These are phyloP conservation scores for Meriones unguiculatus DNA, from an alignment of 2,113 vertebrate species.

Conservation along the genomic window DNA sequence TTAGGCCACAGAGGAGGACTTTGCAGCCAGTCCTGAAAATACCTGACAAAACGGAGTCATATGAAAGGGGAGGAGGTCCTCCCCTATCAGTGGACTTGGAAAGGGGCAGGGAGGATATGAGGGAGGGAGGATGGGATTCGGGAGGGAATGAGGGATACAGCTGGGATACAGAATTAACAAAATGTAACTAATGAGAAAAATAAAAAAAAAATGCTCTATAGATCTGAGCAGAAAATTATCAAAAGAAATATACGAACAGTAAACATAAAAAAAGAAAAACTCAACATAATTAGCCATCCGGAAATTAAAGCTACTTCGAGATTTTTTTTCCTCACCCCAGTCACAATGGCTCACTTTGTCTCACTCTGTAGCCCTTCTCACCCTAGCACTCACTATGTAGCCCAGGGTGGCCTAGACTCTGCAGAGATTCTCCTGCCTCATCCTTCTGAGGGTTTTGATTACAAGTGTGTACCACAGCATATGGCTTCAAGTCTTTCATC, in stretches of 20 bases:
- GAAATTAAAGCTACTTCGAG: not conserved
- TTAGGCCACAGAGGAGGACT: too few relatives aligned
- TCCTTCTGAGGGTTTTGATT: not conserved
- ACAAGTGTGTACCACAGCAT: not conserved
- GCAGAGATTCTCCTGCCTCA: not conserved
- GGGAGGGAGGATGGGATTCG: too few relatives aligned
- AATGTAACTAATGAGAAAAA: too few relatives aligned
- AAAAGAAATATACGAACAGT: not conserved
- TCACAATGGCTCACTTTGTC: not conserved
- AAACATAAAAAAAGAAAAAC: not conserved
- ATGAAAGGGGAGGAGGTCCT: too few relatives aligned
- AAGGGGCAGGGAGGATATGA: too few relatives aligned
- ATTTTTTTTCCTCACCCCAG: not conserved
- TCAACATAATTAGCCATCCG: not conserved
- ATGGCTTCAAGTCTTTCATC: not conserved
- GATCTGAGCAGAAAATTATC: not conserved
- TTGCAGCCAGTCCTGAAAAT: too few relatives aligned
- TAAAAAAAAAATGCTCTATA: not conserved
- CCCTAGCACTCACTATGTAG: not conserved
- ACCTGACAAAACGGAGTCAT: too few relatives aligned
- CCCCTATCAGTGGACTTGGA: too few relatives aligned
- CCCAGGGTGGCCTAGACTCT: not conserved
- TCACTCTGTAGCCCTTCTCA: not conserved
- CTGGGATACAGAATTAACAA: too few relatives aligned
- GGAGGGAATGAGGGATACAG: too few relatives aligned